These are phyloP conservation scores for Lamellibrachia luymesi DNA, from an alignment of 1,140 invertebrate genomes.

Conservation along the genomic window DNA sequence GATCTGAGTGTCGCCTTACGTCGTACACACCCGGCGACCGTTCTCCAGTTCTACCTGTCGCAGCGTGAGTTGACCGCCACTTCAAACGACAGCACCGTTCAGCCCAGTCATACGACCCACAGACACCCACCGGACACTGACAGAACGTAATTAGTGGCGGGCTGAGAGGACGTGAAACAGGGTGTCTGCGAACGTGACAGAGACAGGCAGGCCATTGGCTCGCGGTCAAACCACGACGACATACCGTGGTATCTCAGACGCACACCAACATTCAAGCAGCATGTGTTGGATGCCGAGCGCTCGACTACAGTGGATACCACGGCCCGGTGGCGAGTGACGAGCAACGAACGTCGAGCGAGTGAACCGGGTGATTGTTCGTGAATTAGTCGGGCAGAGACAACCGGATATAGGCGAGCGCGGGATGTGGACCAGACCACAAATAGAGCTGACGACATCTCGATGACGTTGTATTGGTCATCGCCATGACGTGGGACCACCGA, in stretches of 20 bases:
- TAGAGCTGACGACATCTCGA: neutral
- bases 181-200: neutral
- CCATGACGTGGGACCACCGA: neutral
- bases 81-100: neutral
- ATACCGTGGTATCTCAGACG: neutral
- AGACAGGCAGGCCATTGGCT: no score
- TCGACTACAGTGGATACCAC: neutral
- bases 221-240: neutral
- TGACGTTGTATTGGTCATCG: neutral
- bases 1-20: neutral
- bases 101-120: neutral
- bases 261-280: neutral
- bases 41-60: neutral
- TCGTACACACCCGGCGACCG: no score
- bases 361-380: neutral
- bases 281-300: neutral
- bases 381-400: neutral
- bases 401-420: neutral
- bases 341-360: neutral
- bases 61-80: neutral
- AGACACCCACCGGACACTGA: neutral
- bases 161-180: neutral
- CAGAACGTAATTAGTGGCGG: neutral
- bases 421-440: neutral
- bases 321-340: neutral